Base-by-base conservation (phyloP, 2,113 vertebrate species). In the Malurus cyaneus region DNA sequence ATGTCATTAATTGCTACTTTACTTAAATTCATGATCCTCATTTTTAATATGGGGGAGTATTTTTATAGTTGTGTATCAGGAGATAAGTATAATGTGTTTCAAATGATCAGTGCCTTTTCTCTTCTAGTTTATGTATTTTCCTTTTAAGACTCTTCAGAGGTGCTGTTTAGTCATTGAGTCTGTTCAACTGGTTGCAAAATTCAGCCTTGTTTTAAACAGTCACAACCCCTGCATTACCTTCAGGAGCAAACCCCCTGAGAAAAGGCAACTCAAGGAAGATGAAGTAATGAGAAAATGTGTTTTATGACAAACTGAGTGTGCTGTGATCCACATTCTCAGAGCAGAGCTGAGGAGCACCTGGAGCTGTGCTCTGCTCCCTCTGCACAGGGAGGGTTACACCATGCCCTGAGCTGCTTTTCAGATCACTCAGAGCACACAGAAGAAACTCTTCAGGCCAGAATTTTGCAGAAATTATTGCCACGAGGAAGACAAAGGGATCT, bases 341-440 rank as follows among this genome's bases (percentile, higher is more conserved):
- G 79, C 46, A 21, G 67, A 64, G 42, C 29, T 18, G 49, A 29
- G 70, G 17, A 62, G 56, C 52, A 7, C 11, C 20, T 13, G 4
- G 18, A 8, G 39, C 80, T 5, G 2, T 47, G 34, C 11, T 42
- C 80, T 26, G 25, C 57, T 42, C 44, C 3, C n/a, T 52, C 50
- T 47, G 11, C n/a, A 20, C 41, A 14, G 23, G 19, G 23, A 28
- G 6, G 4, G 5, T 23, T 19, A 11, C 70, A n/a, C 12, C 24
- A 0, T 1, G 3, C 6, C 3, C 52, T 32, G 36, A 15, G n/a
- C 60, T 66, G 52, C 60, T 17, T 18, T 12, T 2, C 52, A 64
- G 6, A 16, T 19, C 28, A 1, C 69, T 31, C 36, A 9, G 28
- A 39, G 39, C 39, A 39, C 3, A 0, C 47, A 29, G 7, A 29